Evolutionary conservation across 2,113 vertebrate genomes (phyloP), one percentile per base, ranked within the genome.

Genomic region (Neotragus pygmaeus): DNA sequence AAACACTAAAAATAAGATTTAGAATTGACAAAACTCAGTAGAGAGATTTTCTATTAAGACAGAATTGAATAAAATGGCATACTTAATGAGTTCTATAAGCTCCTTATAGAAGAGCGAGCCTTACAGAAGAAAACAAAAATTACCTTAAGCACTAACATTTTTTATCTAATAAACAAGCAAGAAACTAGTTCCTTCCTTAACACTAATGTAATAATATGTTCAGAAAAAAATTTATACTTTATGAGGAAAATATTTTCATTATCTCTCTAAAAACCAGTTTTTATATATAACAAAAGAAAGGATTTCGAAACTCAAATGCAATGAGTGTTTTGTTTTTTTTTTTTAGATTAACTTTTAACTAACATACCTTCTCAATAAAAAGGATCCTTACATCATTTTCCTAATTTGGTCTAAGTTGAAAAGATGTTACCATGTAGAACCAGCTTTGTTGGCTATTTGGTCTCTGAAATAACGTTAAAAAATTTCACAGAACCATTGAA

Each of bases 381-480:
- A 93, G 64, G 95, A 93, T 97, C 81, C 90, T 96, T 98, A 96
- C 89, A 93, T 78, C 83, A 88, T 97, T 97, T 96, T 95, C 73
- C 77, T 98, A 98, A 36, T 97, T 94, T 97, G 90, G 92, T 97
- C 89, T 97, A 93, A 97, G 81, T 62, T 94, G 87, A 98, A 92
- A 97, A 58, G 88, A 95, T 93, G 62, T 78, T 91, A 95, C 93
- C 91, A 85, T 90, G 77, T 89, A 95, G 86, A 89, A 91, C 89
- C 86, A 97, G 62, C 78, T 91, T 89, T 97, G 94, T 87, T 95
- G 92, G 58, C 78, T 95, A 95, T 94, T 58, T 96, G 91, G 82
- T 78, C 84, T 97, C 83, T 97, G 95, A 97, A 97, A 97, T 97
- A 97, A 94, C 43, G 33, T 97, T 96, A 64, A 98, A 96, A 98